Base-by-base conservation (phyloP, 2,797 vertebrate genomes). In the Trematomus bernacchii region DNA sequence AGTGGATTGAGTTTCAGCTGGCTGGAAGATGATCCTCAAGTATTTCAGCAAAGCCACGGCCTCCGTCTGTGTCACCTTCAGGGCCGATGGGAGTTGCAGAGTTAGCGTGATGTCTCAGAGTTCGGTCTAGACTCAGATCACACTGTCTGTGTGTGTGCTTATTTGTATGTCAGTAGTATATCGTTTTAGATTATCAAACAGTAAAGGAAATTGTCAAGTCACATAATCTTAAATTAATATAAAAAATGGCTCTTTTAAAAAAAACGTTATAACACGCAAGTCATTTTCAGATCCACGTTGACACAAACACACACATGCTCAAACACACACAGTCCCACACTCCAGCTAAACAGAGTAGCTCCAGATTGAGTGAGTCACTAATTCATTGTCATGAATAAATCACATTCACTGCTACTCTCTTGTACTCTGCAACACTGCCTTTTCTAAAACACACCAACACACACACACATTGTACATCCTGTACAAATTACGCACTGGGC, bases 371-470 rank as follows among this genome's bases (percentile, higher is more conserved):
- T 88, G 85, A 92, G 83, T 87, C 83, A 88, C 83, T 89, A 80
- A 80, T 87, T 90, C 71, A 12, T 77, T 42, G 47, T 87, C 86
- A 91, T 93, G 85, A 93, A 93, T 92, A 89, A 91, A 92, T 93
- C 89, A 88, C 88, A 86, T 79, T 71, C 83, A 80, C 81, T 84
- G 72, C 75, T 84, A 74, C 84, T 70, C 78, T 73, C 69, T 66
- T 85, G 69, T 84, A 82, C 61, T 69, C 70, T 88, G 50, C 77
- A 78, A 71, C 62, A 78, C 77, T 77, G 80, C 51, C 68, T 85
- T 77, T 76, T 78, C 53, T 42, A 70, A 70, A 88, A 74, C 54
- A 67, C 60, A 81, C 46, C 18, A 33, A n/a, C 15, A 23, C 13
- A 40, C 21, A 77, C 37, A 73, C 43, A 53, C 57, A 21, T 50